Evolutionary conservation across 2,113 vertebrate species (phyloP).

Genomic region (Tachysurus vachellii): DNA sequence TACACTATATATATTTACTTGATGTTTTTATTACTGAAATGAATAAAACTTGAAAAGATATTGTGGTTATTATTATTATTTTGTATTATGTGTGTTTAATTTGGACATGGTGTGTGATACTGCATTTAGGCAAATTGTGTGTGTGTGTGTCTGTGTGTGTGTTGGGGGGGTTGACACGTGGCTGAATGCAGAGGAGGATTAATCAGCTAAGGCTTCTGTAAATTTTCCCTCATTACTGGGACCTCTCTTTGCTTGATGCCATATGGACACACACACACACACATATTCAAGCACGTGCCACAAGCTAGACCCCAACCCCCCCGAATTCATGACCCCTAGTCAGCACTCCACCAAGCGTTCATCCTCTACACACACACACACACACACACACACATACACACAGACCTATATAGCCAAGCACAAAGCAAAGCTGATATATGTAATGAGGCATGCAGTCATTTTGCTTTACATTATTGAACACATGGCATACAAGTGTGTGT

Average conservation of each 20-base stretch:
- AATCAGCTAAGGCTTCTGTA: conserved; percentile 75
- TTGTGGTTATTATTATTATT: background rate
- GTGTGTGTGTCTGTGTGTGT: conserved; percentile 50
- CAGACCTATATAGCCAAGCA: conserved; percentile 25
- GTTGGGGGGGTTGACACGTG: conserved; percentile 67
- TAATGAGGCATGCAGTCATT: conserved; percentile 42
- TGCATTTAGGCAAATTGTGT: background rate
- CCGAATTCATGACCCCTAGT: background rate
- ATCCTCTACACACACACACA: conserved; percentile 53
- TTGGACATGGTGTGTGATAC: background rate
- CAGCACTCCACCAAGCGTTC: conserved; percentile 30
- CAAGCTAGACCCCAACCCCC: conserved; percentile 23
- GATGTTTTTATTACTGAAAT: background rate
- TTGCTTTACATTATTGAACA: conserved; percentile 12
- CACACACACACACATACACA: conserved; percentile 42
- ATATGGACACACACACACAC: conserved; percentile 67
- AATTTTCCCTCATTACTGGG: conserved; percentile 76
- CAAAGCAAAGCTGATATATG: conserved; percentile 43
- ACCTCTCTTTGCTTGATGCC: conserved; percentile 68
- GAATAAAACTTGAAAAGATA: background rate
- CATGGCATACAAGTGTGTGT: conserved; percentile 8
- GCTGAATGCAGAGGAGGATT: conserved; percentile 73
- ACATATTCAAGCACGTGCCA: conserved; percentile 41
- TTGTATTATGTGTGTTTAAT: background rate
- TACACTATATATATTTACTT: background rate